phyloP scores from a whole-genome alignment of 2,888 invertebrate species.

The Cecidostiba fungosa region DNA sequence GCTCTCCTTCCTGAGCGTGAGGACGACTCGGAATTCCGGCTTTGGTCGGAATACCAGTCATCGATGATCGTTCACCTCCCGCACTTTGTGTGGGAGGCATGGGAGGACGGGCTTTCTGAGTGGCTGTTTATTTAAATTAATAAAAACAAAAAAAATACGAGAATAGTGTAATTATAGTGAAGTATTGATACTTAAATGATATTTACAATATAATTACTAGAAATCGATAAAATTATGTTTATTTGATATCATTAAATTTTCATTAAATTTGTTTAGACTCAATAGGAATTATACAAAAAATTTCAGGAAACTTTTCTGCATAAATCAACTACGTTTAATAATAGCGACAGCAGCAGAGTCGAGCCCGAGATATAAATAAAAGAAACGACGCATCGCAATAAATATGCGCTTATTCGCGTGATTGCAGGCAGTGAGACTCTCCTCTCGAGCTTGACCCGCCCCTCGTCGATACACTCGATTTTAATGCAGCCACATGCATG shows the following conservation, averaged over 20 bases:
- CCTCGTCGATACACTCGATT: slow-evolving; percentile 37
- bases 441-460: slow-evolving; percentile 15
- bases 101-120: slow-evolving; percentile 75
- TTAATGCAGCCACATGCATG: slow-evolving; percentile 31
- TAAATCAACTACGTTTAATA: neutral
- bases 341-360: neutral
- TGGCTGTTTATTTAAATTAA: slow-evolving; percentile 66
- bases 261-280: too few species aligned
- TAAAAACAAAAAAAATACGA: slow-evolving; percentile 43
- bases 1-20: slow-evolving; percentile 81
- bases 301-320: neutral
- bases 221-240: too few species aligned
- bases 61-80: slow-evolving; percentile 77
- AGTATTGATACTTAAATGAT: too few species aligned
- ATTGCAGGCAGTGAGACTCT: slow-evolving; percentile 22
- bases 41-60: slow-evolving; percentile 69
- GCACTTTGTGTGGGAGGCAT: slow-evolving; percentile 68
- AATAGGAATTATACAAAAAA: too few species aligned
- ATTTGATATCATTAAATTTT: too few species aligned
- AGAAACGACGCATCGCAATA: slow-evolving; percentile 35
- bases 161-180: neutral
- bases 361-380: slow-evolving; percentile 18
- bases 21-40: slow-evolving; percentile 70
- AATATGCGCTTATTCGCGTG: slow-evolving; percentile 53
- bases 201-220: too few species aligned